Percentiles rank a stretch among this genome's conserved stretches.
These are phyloP conservation scores for Toxonevra muliebris DNA, from an alignment of 2,888 invertebrate genomes.

Conservation along the genomic window DNA sequence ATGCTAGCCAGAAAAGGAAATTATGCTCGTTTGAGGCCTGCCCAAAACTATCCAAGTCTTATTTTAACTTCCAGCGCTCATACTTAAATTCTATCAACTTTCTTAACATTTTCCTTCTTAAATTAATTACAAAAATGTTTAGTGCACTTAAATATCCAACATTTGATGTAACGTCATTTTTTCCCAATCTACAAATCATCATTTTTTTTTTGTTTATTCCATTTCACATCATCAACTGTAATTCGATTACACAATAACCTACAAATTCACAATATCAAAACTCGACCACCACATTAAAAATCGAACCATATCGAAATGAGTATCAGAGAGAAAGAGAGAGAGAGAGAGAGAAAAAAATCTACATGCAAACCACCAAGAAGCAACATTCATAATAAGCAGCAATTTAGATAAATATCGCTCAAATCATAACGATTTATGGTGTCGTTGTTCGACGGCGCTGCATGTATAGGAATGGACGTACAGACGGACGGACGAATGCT, in stretches of 20 bases:
- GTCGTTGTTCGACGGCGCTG: constrained; percentile 12
- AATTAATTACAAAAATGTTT: too few relatives aligned
- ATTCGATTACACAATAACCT: constrained; percentile 1
- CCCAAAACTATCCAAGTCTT: too few relatives aligned
- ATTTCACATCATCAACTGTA: background rate
- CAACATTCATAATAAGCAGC: constrained; percentile 28
- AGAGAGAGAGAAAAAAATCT: background rate
- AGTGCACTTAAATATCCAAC: too few relatives aligned
- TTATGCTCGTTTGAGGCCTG: too few relatives aligned
- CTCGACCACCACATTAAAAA: background rate
- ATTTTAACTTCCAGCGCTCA: too few relatives aligned
- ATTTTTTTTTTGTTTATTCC: too few relatives aligned
- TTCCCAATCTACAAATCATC: too few relatives aligned
- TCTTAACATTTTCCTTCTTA: too few relatives aligned
- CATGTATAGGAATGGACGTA: background rate
- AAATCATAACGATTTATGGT: constrained; percentile 35
- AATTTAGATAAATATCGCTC: constrained; percentile 36
- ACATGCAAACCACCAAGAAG: background rate
- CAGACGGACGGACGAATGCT: background rate
- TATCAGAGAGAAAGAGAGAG: background rate
- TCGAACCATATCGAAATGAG: background rate
- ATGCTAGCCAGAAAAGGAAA: too few relatives aligned
- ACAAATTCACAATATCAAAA: constrained; percentile 4
- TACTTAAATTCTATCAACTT: too few relatives aligned
- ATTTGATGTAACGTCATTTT: too few relatives aligned